Evolutionary conservation across 2,797 vertebrate genomes (phyloP), one percentile per base, ranked within the genome.

Genomic region (Mormyrops attenuatus): DNA sequence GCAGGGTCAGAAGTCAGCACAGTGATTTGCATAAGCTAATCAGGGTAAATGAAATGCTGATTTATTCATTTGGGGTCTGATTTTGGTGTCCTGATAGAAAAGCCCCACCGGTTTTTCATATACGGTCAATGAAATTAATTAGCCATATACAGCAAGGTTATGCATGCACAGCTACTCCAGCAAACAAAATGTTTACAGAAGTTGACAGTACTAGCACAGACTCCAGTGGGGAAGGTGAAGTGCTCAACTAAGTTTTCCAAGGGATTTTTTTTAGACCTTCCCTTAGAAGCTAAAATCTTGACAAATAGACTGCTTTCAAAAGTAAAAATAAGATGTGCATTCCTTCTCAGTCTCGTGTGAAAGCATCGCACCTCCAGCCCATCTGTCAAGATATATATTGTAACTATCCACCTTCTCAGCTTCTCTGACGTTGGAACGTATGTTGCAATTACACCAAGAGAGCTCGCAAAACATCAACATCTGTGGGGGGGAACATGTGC

Each of bases 11-110:
- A 50, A 87, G 91, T 88, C 88, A 89, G 88, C 55, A 82, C 66
- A 30, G 57, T 91, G 87, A 91, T 92, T 90, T 91, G 90, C 92
- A 92, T 91, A 92, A 89, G 92, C 89, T 91, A 91, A 92, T 91
- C 85, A 90, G 89, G 89, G 88, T 88, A 91, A 92, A 90, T 90
- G 88, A 85, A 88, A 57, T 89, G 90, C 89, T 91, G 91, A 91
- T 91, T 89, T 90, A 90, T 89, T 90, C 90, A 91, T 90, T 91
- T 89, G 88, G 84, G 86, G 89, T 87, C 89, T 91, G 90, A 92
- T 89, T 92, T 89, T 88, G 90, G 89, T 91, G 90, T 88, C 88
- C 85, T 89, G 84, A 88, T 88, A 15, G 49, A 85, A 89, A 82
- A 49, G 30, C 30, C 41, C 26, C 44, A 41, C n/a, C 44, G 17